Base-by-base conservation (phyloP, 2,797 vertebrate genomes). In the Cyclura pinguis region DNA sequence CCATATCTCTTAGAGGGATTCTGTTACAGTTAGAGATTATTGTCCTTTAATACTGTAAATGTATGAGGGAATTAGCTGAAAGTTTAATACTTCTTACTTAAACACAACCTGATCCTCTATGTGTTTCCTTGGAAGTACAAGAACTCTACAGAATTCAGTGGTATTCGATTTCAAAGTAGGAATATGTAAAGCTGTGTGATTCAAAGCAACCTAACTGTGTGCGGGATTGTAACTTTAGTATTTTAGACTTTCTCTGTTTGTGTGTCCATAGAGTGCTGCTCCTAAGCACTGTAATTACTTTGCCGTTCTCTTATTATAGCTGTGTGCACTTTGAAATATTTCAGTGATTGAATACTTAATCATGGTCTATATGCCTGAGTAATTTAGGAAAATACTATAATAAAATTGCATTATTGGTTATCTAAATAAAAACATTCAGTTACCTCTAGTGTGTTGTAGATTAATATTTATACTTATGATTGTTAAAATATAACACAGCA, bases 301-400 rank as follows among this genome's bases (percentile, higher is more conserved):
- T 38, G 69, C 38, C 1, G 94, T 94, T 94, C 93, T 92, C 14
- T 47, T 57, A 72, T 82, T 27, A 3, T 59, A 50, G 81, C 90
- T 94, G 88, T 81, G 91, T 85, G 72, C 57, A 64, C 64, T 93
- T 94, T 82, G 94, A 93, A 93, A 83, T 92, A 74, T 87, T 93
- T 57, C 91, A 77, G 50, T 93, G 62, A 84, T 93, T 94, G 94
- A 93, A 92, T 91, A 86, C 72, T 94, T 88, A 78, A 73, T 6
- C 85, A 13, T 77, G 74, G 64, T 92, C 76, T 91, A 8, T 91
- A 24, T 95, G 55, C 64, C 80, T 95, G 89, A 90, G 87, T 94
- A 89, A 94, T 94, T 93, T 93, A 92, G 87, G 92, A 93, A 95
- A 93, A 80, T 93, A 81, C 87, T 95, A 62, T 55, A 89, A 69